phyloP scores from a whole-genome alignment of 2,797 vertebrate genomes.

The Enteromius viviparus region DNA sequence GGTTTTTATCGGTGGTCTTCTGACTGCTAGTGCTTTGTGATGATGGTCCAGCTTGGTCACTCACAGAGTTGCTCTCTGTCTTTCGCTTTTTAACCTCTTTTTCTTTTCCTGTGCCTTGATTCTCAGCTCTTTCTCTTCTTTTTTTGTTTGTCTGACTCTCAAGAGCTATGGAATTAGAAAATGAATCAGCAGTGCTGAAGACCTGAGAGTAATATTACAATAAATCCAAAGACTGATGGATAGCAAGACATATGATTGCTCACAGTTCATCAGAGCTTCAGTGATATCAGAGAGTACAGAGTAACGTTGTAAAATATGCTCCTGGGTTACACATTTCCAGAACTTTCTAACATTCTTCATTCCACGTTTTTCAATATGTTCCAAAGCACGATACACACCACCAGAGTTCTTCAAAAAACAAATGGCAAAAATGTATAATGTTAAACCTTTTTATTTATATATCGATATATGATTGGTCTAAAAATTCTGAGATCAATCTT shows the following conservation, averaged over 20 bases:
- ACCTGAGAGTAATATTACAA: background rate
- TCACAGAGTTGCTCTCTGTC: background rate
- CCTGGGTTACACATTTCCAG: background rate
- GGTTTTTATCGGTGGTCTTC: background rate
- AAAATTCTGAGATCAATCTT: background rate
- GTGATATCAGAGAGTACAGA: background rate
- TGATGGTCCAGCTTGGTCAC: conserved; percentile 1
- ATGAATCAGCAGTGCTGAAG: background rate
- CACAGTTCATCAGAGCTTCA: background rate
- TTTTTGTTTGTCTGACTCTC: too few relatives aligned
- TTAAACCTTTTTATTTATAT: background rate
- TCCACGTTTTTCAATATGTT: background rate
- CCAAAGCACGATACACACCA: background rate
- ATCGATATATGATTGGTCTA: background rate
- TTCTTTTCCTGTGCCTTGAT: background rate
- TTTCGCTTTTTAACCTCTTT: background rate
- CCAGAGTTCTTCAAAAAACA: background rate
- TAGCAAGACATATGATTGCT: background rate
- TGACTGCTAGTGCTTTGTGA: background rate
- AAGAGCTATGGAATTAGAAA: background rate
- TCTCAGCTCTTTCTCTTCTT: too few relatives aligned
- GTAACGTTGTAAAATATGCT: background rate
- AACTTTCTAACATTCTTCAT: background rate
- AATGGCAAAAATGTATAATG: background rate
- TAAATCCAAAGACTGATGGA: background rate